Base-by-base conservation (phyloP, 64 coral and sea anemone species). In the Actinia tenebrosa region DNA sequence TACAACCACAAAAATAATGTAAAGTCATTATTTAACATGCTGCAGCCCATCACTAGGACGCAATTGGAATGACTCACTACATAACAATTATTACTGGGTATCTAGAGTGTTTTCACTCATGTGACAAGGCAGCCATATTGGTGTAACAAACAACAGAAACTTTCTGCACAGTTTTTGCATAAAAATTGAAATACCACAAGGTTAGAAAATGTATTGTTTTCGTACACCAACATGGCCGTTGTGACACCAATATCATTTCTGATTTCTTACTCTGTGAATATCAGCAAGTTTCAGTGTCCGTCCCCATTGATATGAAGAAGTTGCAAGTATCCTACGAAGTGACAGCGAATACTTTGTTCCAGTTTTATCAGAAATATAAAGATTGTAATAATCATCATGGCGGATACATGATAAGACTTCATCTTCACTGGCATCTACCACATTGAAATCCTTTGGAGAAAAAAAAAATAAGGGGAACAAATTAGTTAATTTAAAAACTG, bases 351-450 rank as follows among this genome's bases (percentile, higher is more conserved):
- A 91, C 50, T 91, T 91, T 3, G 59, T 72, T 25, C 89, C 89
- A 22, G 52, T 91, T 56, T 63, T 72, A 86, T 86, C 89, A 8
- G 89, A 91, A 10, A 86, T 37, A 52, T 91, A 91, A 16, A 91
- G 83, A 62, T 86, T 91, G 89, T 91, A 91, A 25, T 18, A 26
- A 18, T 16, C 42, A 45, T 30, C 20, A 72, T 91, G 84, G 23
- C 58, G 56, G 14, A 91, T 71, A 1, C 61, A 83, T 13, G 86
- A 63, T 60, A 91, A 80, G 17, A 91, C 22, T 61, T 91, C 89
- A 79, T 64, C 60, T 45, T 91, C 89, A 80, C 68, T 86, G 7
- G 83, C 89, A 86, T 91, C 89, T 59, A 91, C 89, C 52, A 91
- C 84, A 18, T 62, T 79, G 44, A 79, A 91, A 0, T 43, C 37